Evolutionary conservation across 2,113 vertebrate genomes (phyloP), one percentile per base, ranked within the genome.

Genomic region (Podarcis muralis): DNA sequence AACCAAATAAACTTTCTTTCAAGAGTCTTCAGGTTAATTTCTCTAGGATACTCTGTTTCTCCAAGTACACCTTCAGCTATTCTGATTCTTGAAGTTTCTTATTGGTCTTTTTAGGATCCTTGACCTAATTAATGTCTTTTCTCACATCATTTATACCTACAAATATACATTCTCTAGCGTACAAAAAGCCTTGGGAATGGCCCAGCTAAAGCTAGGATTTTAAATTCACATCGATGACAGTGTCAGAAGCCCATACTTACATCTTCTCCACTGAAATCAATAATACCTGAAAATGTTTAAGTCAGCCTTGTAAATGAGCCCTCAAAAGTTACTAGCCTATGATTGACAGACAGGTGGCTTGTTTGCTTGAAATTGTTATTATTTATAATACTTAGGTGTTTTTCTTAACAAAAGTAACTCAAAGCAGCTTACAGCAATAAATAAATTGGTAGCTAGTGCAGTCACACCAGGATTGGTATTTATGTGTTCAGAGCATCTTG

Each of bases 1-100:
- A 57, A 93, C 84, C 57, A 92, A 79, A 48, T 20, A 78, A 83
- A 76, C 83, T 77, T 90, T 87, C 62, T 91, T 93, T 77, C 84
- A 80, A 81, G 82, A 86, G 90, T 85, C 88, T 84, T 74, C 82
- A 87, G 84, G 40, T 85, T 25, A 91, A 68, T 59, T 74, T 88
- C 91, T 91, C 66, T 4, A 27, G 89, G 72, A 72, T 68, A 78
- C 81, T 79, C 40, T 0, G 57, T 48, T 92, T 88, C 81, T 32
- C 83, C 2, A 0, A 40, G 69, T 48, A 2, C 40, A 59, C 86
- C 18, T 83, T 71, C 25, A 35, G 6, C 13, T 85, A 35, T 4
- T 12, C 37, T 37, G 81, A 87, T 2, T 37, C n/a, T 15, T 16
- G 82, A 48, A 48, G 48, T 48, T 48, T 48, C 48, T 53, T 53